Evolutionary conservation across 1,140 invertebrate species (phyloP), one percentile per base, ranked within the genome.

Genomic region (Zaprionus taronus): DNA sequence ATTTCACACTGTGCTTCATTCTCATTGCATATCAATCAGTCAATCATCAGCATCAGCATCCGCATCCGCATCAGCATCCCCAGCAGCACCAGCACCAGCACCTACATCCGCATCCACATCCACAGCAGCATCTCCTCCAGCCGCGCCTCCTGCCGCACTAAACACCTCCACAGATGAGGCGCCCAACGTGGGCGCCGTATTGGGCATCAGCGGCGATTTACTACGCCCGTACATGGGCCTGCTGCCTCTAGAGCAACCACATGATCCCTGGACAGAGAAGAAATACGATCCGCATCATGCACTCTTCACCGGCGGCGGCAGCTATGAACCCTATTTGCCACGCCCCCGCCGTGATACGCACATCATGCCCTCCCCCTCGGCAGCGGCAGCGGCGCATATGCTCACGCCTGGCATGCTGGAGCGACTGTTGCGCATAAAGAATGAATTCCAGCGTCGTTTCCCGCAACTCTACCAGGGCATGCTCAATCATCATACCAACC

Each of bases 201-300:
- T 81, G 49, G 60, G 70, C 53, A 78, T 44, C 49, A 62, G 31
- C 31, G 84, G 79, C 12, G 62, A 58, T 9, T 31, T 92, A 15
- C 28, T 92, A 34, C 66, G 78, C 34, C 91, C 91, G 1, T 92
- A 87, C 47, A 92, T 92, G 91, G 91, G 91, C n/a, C 60, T 92
- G 0, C 68, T 84, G 47, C 64, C 83, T 9, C 38, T 92, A 26
- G 70, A 63, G 15, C 70, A 73, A 6, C 63, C 79, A 4, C 68
- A 91, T 36, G 91, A 92, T 83, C 91, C 91, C 5, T 92, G 91
- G 91, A 66, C 65, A 15, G 53, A 66, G 51, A 86, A 84, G 36
- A 17, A 78, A 1, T 92, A 82, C 17, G 61, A 92, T 77, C 66
- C 62, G 0, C 80, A 91, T 11, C 36, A 78, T 64, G 64, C 91